Evolutionary conservation across 2,113 vertebrate genomes (phyloP), one percentile per base, ranked within the genome.

Genomic region (Paracanthobrama guichenoti): DNA sequence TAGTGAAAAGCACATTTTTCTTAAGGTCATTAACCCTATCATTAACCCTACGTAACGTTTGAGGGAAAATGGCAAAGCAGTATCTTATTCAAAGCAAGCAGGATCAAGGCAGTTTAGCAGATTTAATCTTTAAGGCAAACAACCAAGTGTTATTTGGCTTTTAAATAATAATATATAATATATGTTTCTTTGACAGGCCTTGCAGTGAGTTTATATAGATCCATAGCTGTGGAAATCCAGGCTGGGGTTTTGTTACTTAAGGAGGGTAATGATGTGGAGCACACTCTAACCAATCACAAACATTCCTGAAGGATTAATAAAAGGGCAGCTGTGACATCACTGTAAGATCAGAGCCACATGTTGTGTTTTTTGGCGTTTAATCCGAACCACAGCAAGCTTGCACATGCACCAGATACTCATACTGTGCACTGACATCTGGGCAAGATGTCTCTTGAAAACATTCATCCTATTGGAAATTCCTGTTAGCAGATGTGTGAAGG

Each of bases 341-440:
- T 87, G 86, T 84, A 86, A 88, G 88, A 90, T 87, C 90, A 91
- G 88, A 86, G 91, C 85, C 90, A 92, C 90, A 90, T 90, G 88
- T 93, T 91, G 92, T 93, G 93, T 85, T 73, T 81, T 77, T 64
- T 72, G 66, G 74, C 57, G 53, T 64, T 79, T 87, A 79, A 85
- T 85, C 57, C 66, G 53, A 60, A 78, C 62, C 50, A 55, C 44
- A n/a, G 48, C 48, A 31, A 81, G 77, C 18, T 18, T 79, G 46
- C 53, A 39, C 39, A 79, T 24, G 57, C 35, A 62, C 77, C 24
- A 64, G 24, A 80, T 44, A 42, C 22, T 24, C 67, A 81, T 75
- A 59, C 59, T 28, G 26, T 1, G 46, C 53, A 48, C 53, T 57
- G 74, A 84, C 82, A 81, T 84, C 82, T 87, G 77, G 77, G 60